Evolutionary conservation across 2,113 vertebrate genomes (phyloP).

Genomic region (Brachypteracias leptosomus): DNA sequence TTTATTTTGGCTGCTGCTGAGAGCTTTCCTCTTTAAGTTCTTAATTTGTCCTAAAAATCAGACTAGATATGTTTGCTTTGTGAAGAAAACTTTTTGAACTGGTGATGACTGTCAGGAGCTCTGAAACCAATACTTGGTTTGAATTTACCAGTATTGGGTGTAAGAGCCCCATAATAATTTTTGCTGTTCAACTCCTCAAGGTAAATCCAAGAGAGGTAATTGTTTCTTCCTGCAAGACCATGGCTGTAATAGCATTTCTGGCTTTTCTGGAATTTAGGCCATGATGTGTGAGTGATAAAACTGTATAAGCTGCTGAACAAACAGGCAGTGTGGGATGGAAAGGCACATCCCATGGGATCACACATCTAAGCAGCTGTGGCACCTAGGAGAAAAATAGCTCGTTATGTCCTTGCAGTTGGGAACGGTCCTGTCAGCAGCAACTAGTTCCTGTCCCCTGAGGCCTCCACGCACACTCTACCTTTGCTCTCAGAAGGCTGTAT

Average conservation of each 20-base stretch:
- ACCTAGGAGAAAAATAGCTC: neutral
- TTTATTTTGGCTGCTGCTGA: neutral
- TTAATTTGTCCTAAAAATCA: neutral
- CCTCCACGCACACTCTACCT: neutral
- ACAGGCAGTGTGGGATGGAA: neutral
- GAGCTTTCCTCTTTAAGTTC: neutral
- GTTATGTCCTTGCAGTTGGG: rapidly evolving
- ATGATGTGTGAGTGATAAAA: neutral
- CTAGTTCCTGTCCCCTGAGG: neutral
- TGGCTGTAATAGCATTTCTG: neutral
- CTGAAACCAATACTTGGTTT: neutral
- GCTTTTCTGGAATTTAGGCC: neutral
- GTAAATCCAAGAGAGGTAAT: neutral
- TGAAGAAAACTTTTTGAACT: neutral
- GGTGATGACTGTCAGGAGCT: neutral
- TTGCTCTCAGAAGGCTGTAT: neutral
- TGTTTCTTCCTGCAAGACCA: neutral
- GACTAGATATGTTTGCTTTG: neutral
- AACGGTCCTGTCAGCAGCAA: neutral
- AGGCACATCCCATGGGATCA: neutral
- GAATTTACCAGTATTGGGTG: neutral
- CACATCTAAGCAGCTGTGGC: neutral
- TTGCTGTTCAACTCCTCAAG: neutral
- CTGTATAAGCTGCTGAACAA: neutral
- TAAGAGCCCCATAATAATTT: too few species aligned